Evolutionary conservation across 1,140 invertebrate genomes (phyloP).

Genomic region (Cherax quadricarinatus): DNA sequence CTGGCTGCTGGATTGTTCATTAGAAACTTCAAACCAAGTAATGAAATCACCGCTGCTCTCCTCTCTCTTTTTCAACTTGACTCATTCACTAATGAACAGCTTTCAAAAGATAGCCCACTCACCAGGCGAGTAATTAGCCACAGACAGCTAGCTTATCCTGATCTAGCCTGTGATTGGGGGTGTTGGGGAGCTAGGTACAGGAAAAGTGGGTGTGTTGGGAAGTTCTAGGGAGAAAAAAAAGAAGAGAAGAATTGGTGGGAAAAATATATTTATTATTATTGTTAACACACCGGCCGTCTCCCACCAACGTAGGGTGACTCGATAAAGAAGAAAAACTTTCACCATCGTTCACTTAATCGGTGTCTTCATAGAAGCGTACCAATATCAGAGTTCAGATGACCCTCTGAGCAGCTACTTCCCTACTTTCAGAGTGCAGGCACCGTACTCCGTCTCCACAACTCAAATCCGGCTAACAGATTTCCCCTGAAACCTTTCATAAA

Average conservation of each 20-base stretch:
- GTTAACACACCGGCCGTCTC: too few relatives aligned
- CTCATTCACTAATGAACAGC: conserved; percentile 67
- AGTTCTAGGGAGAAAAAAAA: background rate
- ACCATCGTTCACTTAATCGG: too few relatives aligned
- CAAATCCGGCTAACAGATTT: too few relatives aligned
- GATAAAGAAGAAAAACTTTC: too few relatives aligned
- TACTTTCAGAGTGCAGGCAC: too few relatives aligned
- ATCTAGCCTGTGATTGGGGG: background rate
- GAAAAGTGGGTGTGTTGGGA: background rate
- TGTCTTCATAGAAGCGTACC: too few relatives aligned
- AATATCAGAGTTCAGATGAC: too few relatives aligned
- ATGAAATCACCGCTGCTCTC: conserved; percentile 68
- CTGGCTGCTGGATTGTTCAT: conserved; percentile 63
- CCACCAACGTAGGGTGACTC: too few relatives aligned
- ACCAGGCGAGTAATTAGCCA: conserved; percentile 52
- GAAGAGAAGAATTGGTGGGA: background rate
- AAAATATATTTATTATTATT: too few relatives aligned
- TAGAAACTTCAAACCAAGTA: conserved; percentile 70
- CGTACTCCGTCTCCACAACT: too few relatives aligned
- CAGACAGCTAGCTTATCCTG: conserved; percentile 30
- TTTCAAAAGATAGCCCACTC: conserved; percentile 57
- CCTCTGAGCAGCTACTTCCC: too few relatives aligned
- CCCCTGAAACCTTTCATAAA: too few relatives aligned
- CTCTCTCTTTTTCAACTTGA: conserved; percentile 61
- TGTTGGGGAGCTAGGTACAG: background rate